These are phyloP conservation scores for Masnerella sp. DNA, from an alignment of 2,888 invertebrate species.

Conservation along the genomic window DNA sequence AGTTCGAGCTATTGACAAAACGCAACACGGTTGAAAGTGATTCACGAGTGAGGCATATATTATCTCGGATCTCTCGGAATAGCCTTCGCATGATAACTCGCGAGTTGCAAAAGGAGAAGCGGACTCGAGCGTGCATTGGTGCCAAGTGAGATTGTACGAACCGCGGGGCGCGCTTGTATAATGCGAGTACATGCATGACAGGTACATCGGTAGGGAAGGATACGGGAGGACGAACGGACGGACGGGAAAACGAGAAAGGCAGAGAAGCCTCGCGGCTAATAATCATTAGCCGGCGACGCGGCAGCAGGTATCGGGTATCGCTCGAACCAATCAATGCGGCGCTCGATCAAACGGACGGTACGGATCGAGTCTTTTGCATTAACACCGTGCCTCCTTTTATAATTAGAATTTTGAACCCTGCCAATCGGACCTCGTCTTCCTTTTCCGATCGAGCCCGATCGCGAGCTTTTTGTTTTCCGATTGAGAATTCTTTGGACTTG, in stretches of 20 bases:
- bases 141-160: conserved; percentile 64
- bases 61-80: conserved; percentile 57
- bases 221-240: conserved; percentile 56
- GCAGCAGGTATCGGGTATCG: conserved; percentile 73
- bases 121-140: conserved; percentile 46
- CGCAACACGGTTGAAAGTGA: conserved; percentile 51
- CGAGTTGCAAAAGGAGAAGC: conserved; percentile 56
- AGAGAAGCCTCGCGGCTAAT: conserved; percentile 68
- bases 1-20: conserved; percentile 52
- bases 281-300: conserved; percentile 72
- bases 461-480: too few species aligned
- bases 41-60: conserved; percentile 53
- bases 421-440: too few species aligned
- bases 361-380: conserved; percentile 52
- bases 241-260: conserved; percentile 60
- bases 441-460: too few species aligned
- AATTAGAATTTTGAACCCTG: conserved; percentile 51
- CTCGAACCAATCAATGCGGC: conserved; percentile 71
- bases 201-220: conserved; percentile 56
- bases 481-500: too few species aligned
- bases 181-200: conserved; percentile 62
- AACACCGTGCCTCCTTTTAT: conserved; percentile 43
- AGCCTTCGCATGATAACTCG: conserved; percentile 57
- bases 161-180: conserved; percentile 60
- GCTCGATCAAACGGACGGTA: conserved; percentile 66